Conservation (phyloP, 2,113 vertebrate genomes). For the Pituophis catenifer region DNA sequence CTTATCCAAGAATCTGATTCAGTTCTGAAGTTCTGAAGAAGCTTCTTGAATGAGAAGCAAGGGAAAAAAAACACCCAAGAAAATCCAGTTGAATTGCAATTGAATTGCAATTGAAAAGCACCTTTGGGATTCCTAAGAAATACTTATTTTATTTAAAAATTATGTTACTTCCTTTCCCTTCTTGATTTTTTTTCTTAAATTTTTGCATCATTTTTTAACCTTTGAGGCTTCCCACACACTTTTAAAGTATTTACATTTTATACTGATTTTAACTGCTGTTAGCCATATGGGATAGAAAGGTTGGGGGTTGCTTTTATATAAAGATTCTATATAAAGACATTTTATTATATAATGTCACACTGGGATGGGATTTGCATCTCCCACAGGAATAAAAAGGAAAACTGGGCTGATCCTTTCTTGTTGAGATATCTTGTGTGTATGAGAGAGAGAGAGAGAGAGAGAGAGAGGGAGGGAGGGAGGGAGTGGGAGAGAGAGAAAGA, state of each 20-base stretch:
- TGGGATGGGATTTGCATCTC: not conserved
- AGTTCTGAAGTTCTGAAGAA: not conserved
- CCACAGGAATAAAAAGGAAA: not conserved
- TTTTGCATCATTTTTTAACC: not conserved
- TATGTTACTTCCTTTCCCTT: not conserved
- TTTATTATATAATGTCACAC: not conserved
- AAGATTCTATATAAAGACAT: not conserved
- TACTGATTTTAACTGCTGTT: not conserved
- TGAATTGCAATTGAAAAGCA: not conserved
- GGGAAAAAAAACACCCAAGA: not conserved
- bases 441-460: no score
- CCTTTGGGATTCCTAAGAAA: not conserved
- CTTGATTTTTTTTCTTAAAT: not conserved
- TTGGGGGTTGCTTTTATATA: not conserved
- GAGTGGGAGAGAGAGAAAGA: not conserved
- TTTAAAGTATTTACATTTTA: not conserved
- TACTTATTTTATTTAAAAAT: not conserved
- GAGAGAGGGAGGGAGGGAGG: rapidly evolving
- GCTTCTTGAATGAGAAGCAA: not conserved
- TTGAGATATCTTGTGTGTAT: no score
- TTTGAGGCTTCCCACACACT: not conserved
- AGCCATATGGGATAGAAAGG: not conserved
- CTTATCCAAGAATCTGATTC: not conserved
- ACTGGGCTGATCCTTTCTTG: not conserved
- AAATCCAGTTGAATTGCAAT: not conserved